These are phyloP conservation scores for Urocynchramus pylzowi DNA, from an alignment of 2,113 vertebrate species.

Conservation along the genomic window DNA sequence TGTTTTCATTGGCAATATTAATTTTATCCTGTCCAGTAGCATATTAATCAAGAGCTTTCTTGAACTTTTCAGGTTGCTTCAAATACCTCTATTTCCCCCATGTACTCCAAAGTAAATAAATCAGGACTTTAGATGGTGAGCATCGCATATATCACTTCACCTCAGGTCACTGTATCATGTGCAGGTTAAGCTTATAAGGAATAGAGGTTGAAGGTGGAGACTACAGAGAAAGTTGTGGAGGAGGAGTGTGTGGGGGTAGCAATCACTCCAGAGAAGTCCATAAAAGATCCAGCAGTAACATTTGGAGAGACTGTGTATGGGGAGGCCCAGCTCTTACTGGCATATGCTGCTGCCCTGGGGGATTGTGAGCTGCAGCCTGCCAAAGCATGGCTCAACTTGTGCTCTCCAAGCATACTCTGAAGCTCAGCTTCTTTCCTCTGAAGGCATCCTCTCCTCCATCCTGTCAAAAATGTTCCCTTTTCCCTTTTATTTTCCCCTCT, in stretches of 20 bases:
- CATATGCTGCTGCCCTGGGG: neutral
- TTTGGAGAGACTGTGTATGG: neutral
- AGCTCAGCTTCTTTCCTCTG: neutral
- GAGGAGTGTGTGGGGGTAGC: neutral
- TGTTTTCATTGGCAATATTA: slow-evolving; percentile 39
- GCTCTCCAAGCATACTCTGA: neutral
- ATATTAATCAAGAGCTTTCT: neutral
- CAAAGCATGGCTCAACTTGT: neutral
- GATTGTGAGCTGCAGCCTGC: neutral
- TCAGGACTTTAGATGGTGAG: neutral
- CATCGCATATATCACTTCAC: neutral
- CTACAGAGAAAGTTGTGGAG: neutral
- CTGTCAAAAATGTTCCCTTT: neutral
- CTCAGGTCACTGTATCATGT: neutral
- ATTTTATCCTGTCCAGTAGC: slow-evolving; percentile 3
- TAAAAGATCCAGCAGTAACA: neutral
- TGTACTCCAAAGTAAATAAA: slow-evolving; percentile 17
- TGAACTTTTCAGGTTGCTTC: slow-evolving; percentile 14
- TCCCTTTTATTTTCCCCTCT: accelerated
- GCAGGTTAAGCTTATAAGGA: neutral
- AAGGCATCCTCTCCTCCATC: neutral
- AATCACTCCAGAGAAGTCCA: neutral
- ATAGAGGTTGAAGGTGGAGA: neutral
- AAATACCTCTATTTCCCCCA: neutral
- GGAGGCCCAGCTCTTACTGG: neutral